Base-by-base conservation (phyloP, 2,113 vertebrate genomes). In the Syngnathoides biaculeatus region DNA sequence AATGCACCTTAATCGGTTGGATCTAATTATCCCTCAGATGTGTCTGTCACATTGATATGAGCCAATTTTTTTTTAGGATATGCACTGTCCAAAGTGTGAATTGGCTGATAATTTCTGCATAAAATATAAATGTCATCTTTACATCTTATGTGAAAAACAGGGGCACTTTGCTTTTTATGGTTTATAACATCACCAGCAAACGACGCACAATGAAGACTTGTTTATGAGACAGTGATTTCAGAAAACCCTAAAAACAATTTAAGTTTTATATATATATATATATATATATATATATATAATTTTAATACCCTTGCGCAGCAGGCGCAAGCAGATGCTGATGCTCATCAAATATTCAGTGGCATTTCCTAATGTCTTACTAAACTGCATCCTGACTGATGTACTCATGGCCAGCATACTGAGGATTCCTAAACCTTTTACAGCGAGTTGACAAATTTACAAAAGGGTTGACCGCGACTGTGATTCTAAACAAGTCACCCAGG, bases 11-110 rank as follows among this genome's bases (percentile, higher is more conserved):
- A 66, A 84, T 79, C 72, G 48, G 7, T 65, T 74, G 78, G 59
- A 84, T 80, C 72, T 88, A 91, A 91, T 91, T 76, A 70, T 45
- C 78, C 63, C 67, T 90, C 89, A 79, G 88, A 84, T 87, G 82
- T 89, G 89, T 87, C 89, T 84, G 87, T 90, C 83, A 88, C 87
- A 86, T 72, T 71, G 79, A 75, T 79, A 73, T 22, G 63, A 62
- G 67, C 65, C 67, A 71, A 82, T 78, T 71, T 69, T 71, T 69
- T 60, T 74, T 61, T 30, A 1, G 72, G 71, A 71, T 66, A 65
- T 84, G 84, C 63, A 50, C 35, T 52, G 50, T 59, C 66, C 13
- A 40, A 13, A 67, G 48, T 67, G 67, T 61, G 65, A 74, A 85
- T 64, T 63, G 11, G 50, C 65, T 78, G 68, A 77, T 79, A 79